Conservation (phyloP, 2,797 vertebrate genomes). For the Protonibea diacanthus region DNA sequence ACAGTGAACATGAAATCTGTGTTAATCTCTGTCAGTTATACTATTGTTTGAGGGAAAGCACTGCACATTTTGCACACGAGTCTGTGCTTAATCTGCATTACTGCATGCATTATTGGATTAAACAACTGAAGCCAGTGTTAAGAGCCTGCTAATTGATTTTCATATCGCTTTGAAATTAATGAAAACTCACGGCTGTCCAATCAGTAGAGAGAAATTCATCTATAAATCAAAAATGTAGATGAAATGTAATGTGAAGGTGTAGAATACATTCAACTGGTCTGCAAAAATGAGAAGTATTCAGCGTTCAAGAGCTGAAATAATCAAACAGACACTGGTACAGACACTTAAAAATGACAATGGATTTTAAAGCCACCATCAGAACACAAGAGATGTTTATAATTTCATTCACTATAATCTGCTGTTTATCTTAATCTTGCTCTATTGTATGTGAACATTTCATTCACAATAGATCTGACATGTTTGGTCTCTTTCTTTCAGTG, state of each 20-base stretch:
- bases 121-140: not conserved
- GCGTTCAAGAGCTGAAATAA: not conserved
- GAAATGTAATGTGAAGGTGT: not conserved
- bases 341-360: not conserved
- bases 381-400: not conserved
- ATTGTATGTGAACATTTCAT: slow-evolving; percentile 1
- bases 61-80: not conserved
- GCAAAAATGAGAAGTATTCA: not conserved
- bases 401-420: not conserved
- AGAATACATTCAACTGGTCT: not conserved
- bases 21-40: not conserved
- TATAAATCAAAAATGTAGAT: not conserved
- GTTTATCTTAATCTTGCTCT: not conserved
- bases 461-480: slow-evolving; percentile 37
- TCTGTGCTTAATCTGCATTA: not conserved
- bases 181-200: not conserved
- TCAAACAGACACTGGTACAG: not conserved
- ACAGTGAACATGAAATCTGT: not conserved
- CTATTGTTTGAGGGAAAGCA: not conserved
- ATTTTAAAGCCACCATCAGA: not conserved
- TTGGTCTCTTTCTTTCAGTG: slow-evolving; percentile 40
- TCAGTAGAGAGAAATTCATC: not conserved
- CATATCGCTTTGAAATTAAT: not conserved
- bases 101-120: not conserved
- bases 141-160: not conserved